phyloP scores from a whole-genome alignment of 2,113 vertebrate genomes.

The Romanogobio albipinnatus region DNA sequence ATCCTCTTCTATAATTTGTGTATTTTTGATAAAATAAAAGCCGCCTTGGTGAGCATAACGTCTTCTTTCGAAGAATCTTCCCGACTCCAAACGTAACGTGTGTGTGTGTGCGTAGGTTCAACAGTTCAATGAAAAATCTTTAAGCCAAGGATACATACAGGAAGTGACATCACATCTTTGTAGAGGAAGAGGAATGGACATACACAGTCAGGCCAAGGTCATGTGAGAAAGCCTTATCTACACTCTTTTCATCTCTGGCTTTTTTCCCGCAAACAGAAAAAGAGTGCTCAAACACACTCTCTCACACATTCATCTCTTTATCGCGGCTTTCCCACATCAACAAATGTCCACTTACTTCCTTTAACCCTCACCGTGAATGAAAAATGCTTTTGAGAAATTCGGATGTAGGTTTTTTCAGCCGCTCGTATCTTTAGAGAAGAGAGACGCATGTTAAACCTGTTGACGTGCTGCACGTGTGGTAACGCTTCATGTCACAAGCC shows the following conservation, averaged over 20 bases:
- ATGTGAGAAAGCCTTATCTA: constrained; percentile 52
- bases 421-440: background rate
- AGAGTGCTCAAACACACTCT: background rate
- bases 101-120: background rate
- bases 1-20: no score
- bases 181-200: constrained; percentile 30
- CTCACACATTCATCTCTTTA: constrained; percentile 22
- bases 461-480: constrained; percentile 60
- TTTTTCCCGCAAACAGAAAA: constrained; percentile 14
- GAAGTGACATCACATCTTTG: constrained; percentile 25
- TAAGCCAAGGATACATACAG: constrained; percentile 27
- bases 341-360: constrained; percentile 6
- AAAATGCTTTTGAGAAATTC: background rate
- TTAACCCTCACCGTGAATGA: background rate
- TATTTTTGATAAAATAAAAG: no score
- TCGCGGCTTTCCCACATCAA: constrained; percentile 44
- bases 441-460: constrained; percentile 19
- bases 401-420: background rate
- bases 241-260: constrained; percentile 13
- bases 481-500: constrained; percentile 66
- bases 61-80: no score
- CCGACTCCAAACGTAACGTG: background rate
- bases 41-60: no score
- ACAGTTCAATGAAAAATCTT: constrained; percentile 8
- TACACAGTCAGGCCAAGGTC: constrained; percentile 44